Evolutionary conservation across 2,113 vertebrate genomes (phyloP).

Genomic region (Callopanchax toddi): DNA sequence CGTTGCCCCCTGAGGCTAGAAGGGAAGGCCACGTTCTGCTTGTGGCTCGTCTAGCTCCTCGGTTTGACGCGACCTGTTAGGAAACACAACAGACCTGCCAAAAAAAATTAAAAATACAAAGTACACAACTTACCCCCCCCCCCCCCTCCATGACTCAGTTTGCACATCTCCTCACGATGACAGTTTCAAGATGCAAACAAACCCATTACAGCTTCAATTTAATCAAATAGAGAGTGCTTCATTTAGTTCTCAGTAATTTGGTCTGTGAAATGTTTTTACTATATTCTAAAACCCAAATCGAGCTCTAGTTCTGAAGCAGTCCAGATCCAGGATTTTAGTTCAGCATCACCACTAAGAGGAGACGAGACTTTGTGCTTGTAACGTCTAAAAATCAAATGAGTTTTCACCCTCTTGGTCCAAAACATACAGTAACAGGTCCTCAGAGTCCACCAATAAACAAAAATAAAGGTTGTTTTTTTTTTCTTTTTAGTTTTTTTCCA

Average conservation of each 20-base stretch:
- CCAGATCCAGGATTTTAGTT: too few relatives aligned
- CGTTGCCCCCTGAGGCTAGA: conserved; percentile 65
- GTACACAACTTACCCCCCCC: too few relatives aligned
- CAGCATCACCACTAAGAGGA: too few relatives aligned
- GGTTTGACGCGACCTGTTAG: conserved; percentile 57
- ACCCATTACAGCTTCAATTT: too few relatives aligned
- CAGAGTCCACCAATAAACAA: background rate
- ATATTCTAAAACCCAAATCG: too few relatives aligned
- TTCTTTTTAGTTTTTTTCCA: conserved; percentile 35
- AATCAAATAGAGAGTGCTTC: too few relatives aligned
- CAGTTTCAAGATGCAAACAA: too few relatives aligned
- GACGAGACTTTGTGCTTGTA: too few relatives aligned
- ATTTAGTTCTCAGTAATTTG: too few relatives aligned
- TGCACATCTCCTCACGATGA: conserved; percentile 32
- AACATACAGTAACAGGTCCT: background rate
- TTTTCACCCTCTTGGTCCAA: conserved; percentile 39
- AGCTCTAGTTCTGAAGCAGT: too few relatives aligned
- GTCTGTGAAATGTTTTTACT: too few relatives aligned
- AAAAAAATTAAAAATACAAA: too few relatives aligned
- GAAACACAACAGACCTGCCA: conserved; percentile 49
- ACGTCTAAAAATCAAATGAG: background rate
- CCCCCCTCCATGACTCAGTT: conserved; percentile 14
- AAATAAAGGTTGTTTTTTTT: background rate
- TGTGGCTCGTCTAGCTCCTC: conserved; percentile 68
- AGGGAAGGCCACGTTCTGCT: conserved; percentile 57